These are phyloP conservation scores for Argentina silus DNA, from an alignment of 2,797 vertebrate genomes.

Conservation along the genomic window DNA sequence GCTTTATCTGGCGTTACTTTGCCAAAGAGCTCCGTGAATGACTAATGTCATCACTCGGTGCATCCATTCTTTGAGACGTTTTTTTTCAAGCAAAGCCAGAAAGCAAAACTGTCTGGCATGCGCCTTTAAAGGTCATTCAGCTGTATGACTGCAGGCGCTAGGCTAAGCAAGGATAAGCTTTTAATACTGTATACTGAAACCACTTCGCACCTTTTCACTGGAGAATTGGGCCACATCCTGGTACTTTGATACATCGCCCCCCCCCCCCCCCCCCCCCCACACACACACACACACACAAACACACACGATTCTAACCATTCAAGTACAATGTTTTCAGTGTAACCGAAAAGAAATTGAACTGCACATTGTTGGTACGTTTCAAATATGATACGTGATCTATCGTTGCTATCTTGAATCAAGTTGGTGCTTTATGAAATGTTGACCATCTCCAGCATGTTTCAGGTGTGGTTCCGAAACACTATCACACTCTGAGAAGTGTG, in stretches of 20 bases:
- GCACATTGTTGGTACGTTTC: not conserved
- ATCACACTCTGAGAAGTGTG: not conserved
- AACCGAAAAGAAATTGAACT: not conserved
- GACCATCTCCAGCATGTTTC: not conserved
- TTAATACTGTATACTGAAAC: conserved; percentile 25
- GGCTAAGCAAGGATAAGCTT: conserved; percentile 37
- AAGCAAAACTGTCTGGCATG: no score
- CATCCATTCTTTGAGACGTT: not conserved
- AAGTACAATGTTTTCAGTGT: not conserved
- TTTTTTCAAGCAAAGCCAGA: not conserved
- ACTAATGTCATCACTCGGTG: no score
- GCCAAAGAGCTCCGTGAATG: no score
- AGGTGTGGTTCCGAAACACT: not conserved
- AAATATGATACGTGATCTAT: no score
- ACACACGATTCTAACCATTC: conserved; percentile 11
- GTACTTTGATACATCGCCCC: conserved; percentile 13
- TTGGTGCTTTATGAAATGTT: not conserved
- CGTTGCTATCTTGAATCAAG: no score
- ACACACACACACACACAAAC: not conserved
- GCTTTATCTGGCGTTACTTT: no score
- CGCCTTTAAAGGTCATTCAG: not conserved
- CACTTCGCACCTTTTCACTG: conserved; percentile 7
- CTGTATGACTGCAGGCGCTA: conserved; percentile 31
- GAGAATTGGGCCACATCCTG: conserved; percentile 22
- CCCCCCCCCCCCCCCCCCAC: not conserved